Evolutionary conservation across 2,113 vertebrate species (phyloP).

Genomic region (Promerops cafer): DNA sequence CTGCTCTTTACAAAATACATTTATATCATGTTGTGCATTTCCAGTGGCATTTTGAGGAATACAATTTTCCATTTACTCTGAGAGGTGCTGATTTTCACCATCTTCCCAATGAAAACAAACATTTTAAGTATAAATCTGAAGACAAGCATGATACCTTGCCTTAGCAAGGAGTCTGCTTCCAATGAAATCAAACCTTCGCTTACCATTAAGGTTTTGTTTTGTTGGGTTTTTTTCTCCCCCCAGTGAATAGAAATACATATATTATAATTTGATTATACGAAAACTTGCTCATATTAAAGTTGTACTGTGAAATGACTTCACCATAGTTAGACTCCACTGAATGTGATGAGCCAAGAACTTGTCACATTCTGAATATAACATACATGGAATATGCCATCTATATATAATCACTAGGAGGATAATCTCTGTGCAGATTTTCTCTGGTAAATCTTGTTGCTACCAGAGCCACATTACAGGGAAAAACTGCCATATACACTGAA

Average conservation of each 20-base stretch:
- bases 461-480: not conserved
- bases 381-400: conserved; percentile 60
- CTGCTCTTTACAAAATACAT: conserved; percentile 35
- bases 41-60: conserved; percentile 51
- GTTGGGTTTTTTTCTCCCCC: not conserved
- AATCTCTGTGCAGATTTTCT: conserved; percentile 64
- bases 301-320: conserved; percentile 64
- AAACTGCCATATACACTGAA: not conserved
- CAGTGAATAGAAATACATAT: conserved; percentile 42
- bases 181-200: conserved; percentile 37
- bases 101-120: conserved; percentile 50
- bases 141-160: conserved; percentile 34
- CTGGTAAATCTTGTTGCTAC: conserved; percentile 55
- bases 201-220: conserved; percentile 48
- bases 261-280: conserved; percentile 60
- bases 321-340: conserved; percentile 61
- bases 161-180: conserved; percentile 30
- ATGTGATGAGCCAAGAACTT: conserved; percentile 59
- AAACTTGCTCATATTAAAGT: conserved; percentile 64
- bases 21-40: conserved; percentile 39
- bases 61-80: conserved; percentile 43
- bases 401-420: conserved; percentile 60
- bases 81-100: conserved; percentile 42
- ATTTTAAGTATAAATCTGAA: conserved; percentile 37
- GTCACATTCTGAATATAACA: conserved; percentile 65